phyloP scores from a whole-genome alignment of 2,888 invertebrate genomes.

The Melipona bicolor region DNA sequence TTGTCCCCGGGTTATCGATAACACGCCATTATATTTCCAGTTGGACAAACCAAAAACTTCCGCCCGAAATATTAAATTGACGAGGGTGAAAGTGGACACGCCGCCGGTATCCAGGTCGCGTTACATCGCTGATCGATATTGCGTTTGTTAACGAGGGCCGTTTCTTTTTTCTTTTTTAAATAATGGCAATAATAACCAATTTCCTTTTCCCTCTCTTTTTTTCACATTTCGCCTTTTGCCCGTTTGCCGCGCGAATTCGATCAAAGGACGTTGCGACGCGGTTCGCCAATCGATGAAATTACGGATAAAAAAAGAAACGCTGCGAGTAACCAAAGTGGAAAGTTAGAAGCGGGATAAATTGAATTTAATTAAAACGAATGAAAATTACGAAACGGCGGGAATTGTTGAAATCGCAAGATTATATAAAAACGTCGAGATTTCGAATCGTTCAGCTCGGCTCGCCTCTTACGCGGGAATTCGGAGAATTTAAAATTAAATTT shows the following conservation, averaged over 20 bases:
- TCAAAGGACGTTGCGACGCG: background rate
- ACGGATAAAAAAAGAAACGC: too few species aligned
- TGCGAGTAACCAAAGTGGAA: background rate
- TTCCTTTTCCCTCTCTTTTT: background rate
- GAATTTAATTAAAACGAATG: background rate
- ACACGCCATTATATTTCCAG: slow-evolving; percentile 53
- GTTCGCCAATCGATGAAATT: background rate
- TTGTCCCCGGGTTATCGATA: slow-evolving; percentile 50
- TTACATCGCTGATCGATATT: background rate
- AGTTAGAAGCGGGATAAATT: background rate
- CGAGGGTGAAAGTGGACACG: slow-evolving; percentile 13
- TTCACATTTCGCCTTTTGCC: background rate
- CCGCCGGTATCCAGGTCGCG: background rate
- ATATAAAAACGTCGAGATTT: background rate
- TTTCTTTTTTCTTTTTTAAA: background rate
- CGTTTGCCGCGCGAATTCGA: too few species aligned
- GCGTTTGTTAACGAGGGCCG: background rate
- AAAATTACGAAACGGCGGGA: background rate
- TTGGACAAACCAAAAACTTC: slow-evolving; percentile 32
- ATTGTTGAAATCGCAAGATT: background rate
- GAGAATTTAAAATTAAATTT: background rate
- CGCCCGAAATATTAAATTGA: slow-evolving; percentile 44
- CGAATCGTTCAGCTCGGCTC: background rate
- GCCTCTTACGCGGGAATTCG: background rate
- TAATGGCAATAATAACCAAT: background rate